Evolutionary conservation across 1,140 invertebrate species (phyloP).

Genomic region (Caenorhabditis elegans): WBcel235 BX284605.5:20708501-20709000

Average conservation of each 20-base stretch:
- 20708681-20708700: too few species aligned
- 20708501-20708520: constrained; percentile 15
- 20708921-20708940: too few species aligned
- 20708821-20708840: background rate
- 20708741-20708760: background rate
- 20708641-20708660: too few species aligned
- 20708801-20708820: constrained; percentile 29
- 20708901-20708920: too few species aligned
- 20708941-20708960: too few species aligned
- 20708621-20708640: too few species aligned
- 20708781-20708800: background rate
- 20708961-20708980: too few species aligned
- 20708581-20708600: background rate
- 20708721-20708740: background rate
- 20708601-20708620: background rate
- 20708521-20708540: background rate
- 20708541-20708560: background rate
- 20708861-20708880: too few species aligned
- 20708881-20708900: too few species aligned
- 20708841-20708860: too few species aligned
- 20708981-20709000: too few species aligned
- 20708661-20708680: too few species aligned
- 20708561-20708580: background rate
- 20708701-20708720: background rate
- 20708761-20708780: background rate